These are phyloP conservation scores for Drosophila carrolli DNA, from an alignment of 1,140 invertebrate species.

Conservation along the genomic window DNA sequence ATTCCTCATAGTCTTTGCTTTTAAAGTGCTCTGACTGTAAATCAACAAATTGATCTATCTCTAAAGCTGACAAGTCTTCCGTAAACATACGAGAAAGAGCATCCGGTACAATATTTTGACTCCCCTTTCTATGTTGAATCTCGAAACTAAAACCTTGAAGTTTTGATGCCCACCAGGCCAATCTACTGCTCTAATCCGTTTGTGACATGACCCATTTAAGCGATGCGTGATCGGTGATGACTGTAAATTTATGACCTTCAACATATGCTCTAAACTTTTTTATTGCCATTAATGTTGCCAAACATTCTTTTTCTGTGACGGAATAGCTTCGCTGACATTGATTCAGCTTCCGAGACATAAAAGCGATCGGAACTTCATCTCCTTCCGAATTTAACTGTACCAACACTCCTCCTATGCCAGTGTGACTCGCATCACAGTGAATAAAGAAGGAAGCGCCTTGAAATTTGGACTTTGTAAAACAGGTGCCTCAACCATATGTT, in stretches of 20 bases:
- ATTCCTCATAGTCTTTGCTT: background rate
- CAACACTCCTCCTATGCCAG: background rate
- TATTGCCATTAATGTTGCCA: background rate
- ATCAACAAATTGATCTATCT: background rate
- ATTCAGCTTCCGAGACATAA: background rate
- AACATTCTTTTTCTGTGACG: background rate
- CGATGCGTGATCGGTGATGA: background rate
- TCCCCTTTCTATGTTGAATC: background rate
- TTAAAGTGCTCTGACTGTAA: background rate
- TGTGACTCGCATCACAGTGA: background rate
- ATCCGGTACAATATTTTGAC: background rate
- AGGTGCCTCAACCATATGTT: background rate
- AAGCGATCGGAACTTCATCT: background rate
- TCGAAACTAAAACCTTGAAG: background rate
- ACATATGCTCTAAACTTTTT: background rate
- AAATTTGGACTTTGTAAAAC: background rate
- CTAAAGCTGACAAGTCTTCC: background rate
- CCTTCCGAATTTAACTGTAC: background rate
- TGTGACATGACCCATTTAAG: background rate
- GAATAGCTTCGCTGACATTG: background rate
- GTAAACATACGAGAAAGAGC: background rate
- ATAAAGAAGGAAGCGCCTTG: background rate
- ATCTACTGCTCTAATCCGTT: background rate
- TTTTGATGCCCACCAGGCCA: background rate
- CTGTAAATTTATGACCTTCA: background rate